Evolutionary conservation across 2,797 vertebrate genomes (phyloP).

Genomic region (Phalloptychus januarius): DNA sequence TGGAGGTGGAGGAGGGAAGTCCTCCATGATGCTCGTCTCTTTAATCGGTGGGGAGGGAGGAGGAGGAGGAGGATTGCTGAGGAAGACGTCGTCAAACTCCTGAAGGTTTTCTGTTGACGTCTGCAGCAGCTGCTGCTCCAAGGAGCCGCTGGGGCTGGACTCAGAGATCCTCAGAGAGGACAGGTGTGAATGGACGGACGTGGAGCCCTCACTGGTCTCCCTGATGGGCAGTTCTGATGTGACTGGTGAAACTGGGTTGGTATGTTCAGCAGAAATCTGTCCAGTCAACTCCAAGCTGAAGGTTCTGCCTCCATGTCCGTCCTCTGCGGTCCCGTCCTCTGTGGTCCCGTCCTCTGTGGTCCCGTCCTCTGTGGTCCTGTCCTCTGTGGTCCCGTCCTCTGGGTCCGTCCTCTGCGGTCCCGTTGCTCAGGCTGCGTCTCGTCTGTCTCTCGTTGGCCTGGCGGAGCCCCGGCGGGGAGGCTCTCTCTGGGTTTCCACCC

Average conservation of each 20-base stretch:
- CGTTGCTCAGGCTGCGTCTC: constrained; percentile 56
- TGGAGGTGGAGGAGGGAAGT: constrained; percentile 55
- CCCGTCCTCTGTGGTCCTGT: too few species aligned
- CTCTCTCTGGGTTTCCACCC: constrained; percentile 59
- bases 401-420: constrained; percentile 53
- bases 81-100: constrained; percentile 87
- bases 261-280: background rate
- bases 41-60: constrained; percentile 40
- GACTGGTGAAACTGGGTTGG: constrained; percentile 15
- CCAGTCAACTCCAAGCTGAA: constrained; percentile 38
- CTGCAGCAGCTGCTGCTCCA: constrained; percentile 8
- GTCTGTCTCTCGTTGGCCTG: constrained; percentile 51
- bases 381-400: constrained; percentile 64
- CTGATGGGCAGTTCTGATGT: background rate
- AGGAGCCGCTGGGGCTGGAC: constrained; percentile 66
- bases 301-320: constrained; percentile 41
- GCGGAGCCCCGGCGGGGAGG: too few species aligned
- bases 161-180: constrained; percentile 86
- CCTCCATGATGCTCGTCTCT: constrained; percentile 63
- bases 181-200: constrained; percentile 37
- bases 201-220: constrained; percentile 26
- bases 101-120: background rate
- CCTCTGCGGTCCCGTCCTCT: constrained; percentile 64
- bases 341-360: constrained; percentile 58
- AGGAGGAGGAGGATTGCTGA: constrained; percentile 40